Evolutionary conservation across 2,797 vertebrate species (phyloP).

Genomic region (Oophaga sylvatica): DNA sequence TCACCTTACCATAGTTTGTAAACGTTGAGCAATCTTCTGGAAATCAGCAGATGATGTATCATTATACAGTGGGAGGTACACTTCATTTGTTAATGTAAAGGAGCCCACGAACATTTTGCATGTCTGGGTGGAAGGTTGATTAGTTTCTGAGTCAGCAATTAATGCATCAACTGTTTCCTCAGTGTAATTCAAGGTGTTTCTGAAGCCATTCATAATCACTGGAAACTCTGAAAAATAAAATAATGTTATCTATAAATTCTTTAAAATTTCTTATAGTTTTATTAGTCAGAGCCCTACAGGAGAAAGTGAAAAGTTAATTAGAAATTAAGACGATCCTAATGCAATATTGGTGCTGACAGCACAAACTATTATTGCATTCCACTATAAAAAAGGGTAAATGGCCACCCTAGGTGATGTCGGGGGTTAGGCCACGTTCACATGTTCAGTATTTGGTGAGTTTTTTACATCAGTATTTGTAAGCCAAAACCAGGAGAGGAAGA

Average conservation of each 20-base stretch:
- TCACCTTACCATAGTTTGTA: constrained; percentile 32
- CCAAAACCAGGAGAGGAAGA: too few species aligned
- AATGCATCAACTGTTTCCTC: not conserved
- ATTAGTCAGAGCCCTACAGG: too few species aligned
- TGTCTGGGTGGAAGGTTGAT: not conserved
- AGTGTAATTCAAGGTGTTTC: constrained; percentile 19
- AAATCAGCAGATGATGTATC: constrained; percentile 22
- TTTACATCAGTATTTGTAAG: too few species aligned
- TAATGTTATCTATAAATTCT: not conserved
- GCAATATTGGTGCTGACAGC: too few species aligned
- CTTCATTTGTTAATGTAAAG: constrained; percentile 39
- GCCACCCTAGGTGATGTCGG: too few species aligned
- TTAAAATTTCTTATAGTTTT: too few species aligned
- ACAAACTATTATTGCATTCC: too few species aligned
- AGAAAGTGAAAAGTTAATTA: too few species aligned
- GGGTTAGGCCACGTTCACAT: too few species aligned
- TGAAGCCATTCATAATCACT: constrained; percentile 40
- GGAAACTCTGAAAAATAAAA: constrained; percentile 33
- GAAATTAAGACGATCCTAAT: too few species aligned
- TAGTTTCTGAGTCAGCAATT: not conserved
- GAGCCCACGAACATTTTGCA: constrained; percentile 50
- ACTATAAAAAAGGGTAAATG: too few species aligned
- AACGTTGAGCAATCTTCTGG: constrained; percentile 1
- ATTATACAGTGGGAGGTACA: constrained; percentile 3
- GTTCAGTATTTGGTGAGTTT: too few species aligned